Conservation (phyloP, 2,888 invertebrate species). For the Erebia aethiops region DNA sequence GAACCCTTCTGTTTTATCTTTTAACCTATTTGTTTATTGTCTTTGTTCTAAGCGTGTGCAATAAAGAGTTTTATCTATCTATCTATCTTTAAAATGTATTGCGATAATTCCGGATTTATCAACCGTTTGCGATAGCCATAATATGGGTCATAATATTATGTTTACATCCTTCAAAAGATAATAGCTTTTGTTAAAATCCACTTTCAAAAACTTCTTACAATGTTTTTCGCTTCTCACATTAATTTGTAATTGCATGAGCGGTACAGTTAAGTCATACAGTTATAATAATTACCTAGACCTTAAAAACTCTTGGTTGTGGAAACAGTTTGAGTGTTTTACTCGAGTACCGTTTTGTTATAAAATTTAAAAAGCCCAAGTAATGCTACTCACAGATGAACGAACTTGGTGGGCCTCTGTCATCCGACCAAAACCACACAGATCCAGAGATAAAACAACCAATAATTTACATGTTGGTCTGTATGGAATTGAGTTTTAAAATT, state of each 20-base stretch:
- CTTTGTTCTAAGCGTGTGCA: no score
- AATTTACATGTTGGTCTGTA: no score
- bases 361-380: constrained; percentile 21
- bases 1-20: no score
- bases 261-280: constrained; percentile 35
- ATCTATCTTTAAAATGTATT: background rate
- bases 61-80: no score
- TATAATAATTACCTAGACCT: constrained; percentile 21
- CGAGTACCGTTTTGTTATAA: constrained; percentile 27
- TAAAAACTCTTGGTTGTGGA: constrained; percentile 14
- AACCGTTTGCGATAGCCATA: background rate
- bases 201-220: constrained; percentile 1
- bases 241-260: constrained; percentile 13
- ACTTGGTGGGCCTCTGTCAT: background rate
- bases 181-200: constrained; percentile 4
- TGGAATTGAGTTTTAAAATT: no score
- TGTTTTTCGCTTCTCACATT: constrained; percentile 17
- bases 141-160: background rate
- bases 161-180: background rate
- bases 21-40: no score
- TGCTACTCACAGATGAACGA: background rate
- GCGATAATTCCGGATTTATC: background rate
- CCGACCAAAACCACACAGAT: background rate
- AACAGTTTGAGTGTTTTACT: constrained; percentile 17
- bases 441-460: no score